phyloP scores from a whole-genome alignment of 2,888 invertebrate species.

The Smittia sp. region DNA sequence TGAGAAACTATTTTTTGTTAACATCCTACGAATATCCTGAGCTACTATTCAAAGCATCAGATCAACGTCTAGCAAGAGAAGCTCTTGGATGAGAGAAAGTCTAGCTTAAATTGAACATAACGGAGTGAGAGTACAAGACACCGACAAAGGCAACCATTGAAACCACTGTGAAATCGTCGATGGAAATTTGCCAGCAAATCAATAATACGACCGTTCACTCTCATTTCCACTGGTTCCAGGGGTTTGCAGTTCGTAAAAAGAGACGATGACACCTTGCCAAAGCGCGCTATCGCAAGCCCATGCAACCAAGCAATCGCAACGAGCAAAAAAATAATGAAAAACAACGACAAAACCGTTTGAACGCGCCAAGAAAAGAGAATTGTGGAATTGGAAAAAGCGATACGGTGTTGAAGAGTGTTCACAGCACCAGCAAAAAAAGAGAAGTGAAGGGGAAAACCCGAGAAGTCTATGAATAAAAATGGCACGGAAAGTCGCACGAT shows the following conservation, averaged over 20 bases:
- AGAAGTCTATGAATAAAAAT: slow-evolving; percentile 27
- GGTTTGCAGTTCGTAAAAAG: not conserved
- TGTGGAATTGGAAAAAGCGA: slow-evolving; percentile 18
- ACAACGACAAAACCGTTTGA: slow-evolving; percentile 17
- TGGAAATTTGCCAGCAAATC: slow-evolving; percentile 39
- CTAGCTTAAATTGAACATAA: too few relatives aligned
- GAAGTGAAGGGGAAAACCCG: not conserved
- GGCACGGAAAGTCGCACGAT: not conserved
- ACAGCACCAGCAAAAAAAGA: not conserved
- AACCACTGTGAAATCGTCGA: slow-evolving; percentile 33
- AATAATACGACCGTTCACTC: slow-evolving; percentile 3
- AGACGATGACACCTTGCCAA: not conserved
- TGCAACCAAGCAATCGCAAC: not conserved
- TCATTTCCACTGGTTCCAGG: not conserved
- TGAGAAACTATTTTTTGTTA: too few relatives aligned
- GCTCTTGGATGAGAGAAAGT: too few relatives aligned
- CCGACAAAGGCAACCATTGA: slow-evolving; percentile 16
- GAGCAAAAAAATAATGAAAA: slow-evolving; percentile 3
- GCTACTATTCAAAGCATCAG: too few relatives aligned
- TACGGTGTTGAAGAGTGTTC: not conserved
- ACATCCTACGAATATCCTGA: too few relatives aligned
- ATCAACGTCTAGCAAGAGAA: too few relatives aligned
- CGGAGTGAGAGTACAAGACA: not conserved
- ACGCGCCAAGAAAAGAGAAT: slow-evolving; percentile 18
- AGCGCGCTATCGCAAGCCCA: not conserved